Evolutionary conservation across 2,888 invertebrate genomes (phyloP).

Genomic region (Xestia c-nigrum): DNA sequence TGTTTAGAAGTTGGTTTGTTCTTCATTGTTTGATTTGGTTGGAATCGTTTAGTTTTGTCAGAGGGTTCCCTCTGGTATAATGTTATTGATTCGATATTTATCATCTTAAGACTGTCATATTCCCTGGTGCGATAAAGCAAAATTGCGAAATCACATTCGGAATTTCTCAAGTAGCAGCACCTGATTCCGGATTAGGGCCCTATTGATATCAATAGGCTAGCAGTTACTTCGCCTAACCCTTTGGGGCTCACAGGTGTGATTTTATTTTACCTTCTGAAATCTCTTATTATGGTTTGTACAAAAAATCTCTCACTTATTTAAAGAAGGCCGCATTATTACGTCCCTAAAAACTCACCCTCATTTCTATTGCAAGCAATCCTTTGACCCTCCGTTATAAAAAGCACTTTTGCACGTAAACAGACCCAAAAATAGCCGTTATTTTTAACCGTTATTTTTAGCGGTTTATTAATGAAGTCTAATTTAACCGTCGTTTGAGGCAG

Average conservation of each 20-base stretch:
- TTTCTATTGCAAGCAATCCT: slow-evolving; percentile 6
- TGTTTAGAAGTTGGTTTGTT: slow-evolving; percentile 15
- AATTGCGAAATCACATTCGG: neutral
- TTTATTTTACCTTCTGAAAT: neutral
- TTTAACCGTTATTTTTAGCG: slow-evolving; percentile 47
- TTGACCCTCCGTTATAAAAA: slow-evolving; percentile 29
- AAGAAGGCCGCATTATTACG: neutral
- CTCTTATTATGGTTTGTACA: neutral
- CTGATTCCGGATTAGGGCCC: too few relatives aligned
- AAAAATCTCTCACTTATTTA: neutral
- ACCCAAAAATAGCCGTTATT: slow-evolving; percentile 33
- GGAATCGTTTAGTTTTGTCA: neutral
- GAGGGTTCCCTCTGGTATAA: neutral
- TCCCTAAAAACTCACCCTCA: too few relatives aligned
- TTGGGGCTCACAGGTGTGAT: neutral
- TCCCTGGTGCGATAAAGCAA: neutral
- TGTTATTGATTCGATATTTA: neutral
- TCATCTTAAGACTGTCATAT: neutral
- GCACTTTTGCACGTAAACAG: slow-evolving; percentile 24
- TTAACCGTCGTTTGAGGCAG: slow-evolving; percentile 35
- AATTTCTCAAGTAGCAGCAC: neutral
- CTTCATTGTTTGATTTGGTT: neutral
- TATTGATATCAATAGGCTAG: neutral
- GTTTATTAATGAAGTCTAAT: slow-evolving; percentile 54
- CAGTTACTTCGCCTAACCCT: neutral